Conservation (phyloP, 2,888 invertebrate species). For the Tenthredo amoena region DNA sequence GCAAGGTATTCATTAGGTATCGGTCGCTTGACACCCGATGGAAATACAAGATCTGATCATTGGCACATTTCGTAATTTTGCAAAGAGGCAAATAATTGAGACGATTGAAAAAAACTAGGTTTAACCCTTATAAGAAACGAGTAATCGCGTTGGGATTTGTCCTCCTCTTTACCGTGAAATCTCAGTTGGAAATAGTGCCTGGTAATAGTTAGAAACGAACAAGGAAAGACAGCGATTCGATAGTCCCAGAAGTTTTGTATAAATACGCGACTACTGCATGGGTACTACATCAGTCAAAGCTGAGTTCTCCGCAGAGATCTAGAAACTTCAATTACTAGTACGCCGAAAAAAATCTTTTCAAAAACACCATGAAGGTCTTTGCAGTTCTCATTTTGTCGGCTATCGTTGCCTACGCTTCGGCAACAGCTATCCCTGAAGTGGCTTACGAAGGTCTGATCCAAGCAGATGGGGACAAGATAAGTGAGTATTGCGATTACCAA, state of each 20-base stretch:
- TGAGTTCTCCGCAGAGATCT: neutral
- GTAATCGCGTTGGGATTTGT: neutral
- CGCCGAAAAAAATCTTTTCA: neutral
- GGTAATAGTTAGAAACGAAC: neutral
- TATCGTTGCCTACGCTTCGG: constrained; percentile 43
- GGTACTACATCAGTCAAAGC: constrained; percentile 13
- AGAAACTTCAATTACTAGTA: neutral
- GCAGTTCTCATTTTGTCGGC: constrained; percentile 52
- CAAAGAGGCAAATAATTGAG: neutral
- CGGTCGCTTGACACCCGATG: neutral
- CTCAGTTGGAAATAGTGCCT: neutral
- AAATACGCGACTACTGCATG: neutral
- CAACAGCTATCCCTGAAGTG: constrained; percentile 46
- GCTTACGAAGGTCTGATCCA: constrained; percentile 50
- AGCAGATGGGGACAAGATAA: constrained; percentile 23
- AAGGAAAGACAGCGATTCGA: neutral
- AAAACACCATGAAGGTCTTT: constrained; percentile 56
- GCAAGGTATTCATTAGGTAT: neutral
- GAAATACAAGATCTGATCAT: neutral
- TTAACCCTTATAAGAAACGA: neutral
- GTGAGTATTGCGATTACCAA: constrained; percentile 47
- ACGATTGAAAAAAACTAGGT: neutral
- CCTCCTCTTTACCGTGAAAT: neutral
- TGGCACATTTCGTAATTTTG: neutral
- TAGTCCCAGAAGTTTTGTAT: neutral